These are phyloP conservation scores for Pandemis corylana DNA, from an alignment of 2,888 invertebrate species.

Conservation along the genomic window DNA sequence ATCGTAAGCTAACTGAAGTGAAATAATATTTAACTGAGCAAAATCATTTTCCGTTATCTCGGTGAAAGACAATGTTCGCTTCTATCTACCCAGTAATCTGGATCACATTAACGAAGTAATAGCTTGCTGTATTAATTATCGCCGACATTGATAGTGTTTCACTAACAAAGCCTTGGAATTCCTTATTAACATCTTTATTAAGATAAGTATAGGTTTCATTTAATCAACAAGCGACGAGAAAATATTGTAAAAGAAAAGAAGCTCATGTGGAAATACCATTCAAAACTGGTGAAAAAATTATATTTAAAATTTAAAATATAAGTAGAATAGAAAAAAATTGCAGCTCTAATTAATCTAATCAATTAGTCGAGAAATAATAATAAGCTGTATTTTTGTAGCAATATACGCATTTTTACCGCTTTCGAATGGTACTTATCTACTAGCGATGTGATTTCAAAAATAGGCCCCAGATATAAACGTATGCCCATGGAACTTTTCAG, in stretches of 20 bases:
- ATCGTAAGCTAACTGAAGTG: not conserved
- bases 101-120: slow-evolving; percentile 18
- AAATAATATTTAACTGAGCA: not conserved
- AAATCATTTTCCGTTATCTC: slow-evolving; percentile 7
- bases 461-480: not conserved
- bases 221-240: not conserved
- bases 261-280: too few relatives aligned
- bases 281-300: too few relatives aligned
- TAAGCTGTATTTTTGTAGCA: too few relatives aligned
- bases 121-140: slow-evolving; percentile 29
- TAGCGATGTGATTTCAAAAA: too few relatives aligned
- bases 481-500: not conserved
- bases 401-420: too few relatives aligned
- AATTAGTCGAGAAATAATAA: too few relatives aligned
- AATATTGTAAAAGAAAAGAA: too few relatives aligned
- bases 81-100: slow-evolving; percentile 18
- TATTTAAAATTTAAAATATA: too few relatives aligned
- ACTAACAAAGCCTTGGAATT: slow-evolving; percentile 5
- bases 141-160: slow-evolving; percentile 11
- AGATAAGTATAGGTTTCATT: slow-evolving; percentile 2
- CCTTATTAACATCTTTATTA: slow-evolving; percentile 15
- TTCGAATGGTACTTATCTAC: too few relatives aligned
- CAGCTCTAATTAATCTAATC: too few relatives aligned
- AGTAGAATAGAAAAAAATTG: too few relatives aligned
- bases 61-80: slow-evolving; percentile 2